Conservation (phyloP, 1,140 invertebrate genomes). For the Papilio helenus region DNA sequence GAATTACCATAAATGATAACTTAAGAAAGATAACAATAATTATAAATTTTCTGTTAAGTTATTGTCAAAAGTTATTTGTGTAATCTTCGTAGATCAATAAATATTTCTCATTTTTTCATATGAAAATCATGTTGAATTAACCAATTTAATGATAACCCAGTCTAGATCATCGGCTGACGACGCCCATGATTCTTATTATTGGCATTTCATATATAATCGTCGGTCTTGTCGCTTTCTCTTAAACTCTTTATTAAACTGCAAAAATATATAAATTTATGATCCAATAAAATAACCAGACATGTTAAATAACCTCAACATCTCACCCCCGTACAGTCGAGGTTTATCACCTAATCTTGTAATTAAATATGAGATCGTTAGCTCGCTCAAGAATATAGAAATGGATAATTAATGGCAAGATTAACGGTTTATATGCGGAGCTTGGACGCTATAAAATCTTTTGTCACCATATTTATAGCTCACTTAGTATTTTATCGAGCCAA, state of each 20-base stretch:
- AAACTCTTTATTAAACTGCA: not conserved
- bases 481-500: conserved; percentile 12
- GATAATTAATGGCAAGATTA: conserved; percentile 24
- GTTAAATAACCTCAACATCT: not conserved
- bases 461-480: conserved; percentile 7
- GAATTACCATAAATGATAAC: too few species aligned
- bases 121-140: too few species aligned
- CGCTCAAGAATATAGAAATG: conserved; percentile 29
- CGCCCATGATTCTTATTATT: too few species aligned
- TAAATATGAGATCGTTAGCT: conserved; percentile 19
- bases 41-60: too few species aligned
- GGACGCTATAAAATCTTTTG: conserved; percentile 16
- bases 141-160: too few species aligned
- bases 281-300: not conserved
- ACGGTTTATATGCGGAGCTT: not conserved
- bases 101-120: too few species aligned
- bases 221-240: not conserved
- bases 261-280: not conserved
- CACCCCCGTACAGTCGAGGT: not conserved
- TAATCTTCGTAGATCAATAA: too few species aligned
- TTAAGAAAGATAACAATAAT: too few species aligned
- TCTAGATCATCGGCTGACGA: too few species aligned
- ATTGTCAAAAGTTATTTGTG: too few species aligned
- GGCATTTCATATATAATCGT: not conserved
- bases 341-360: not conserved